Evolutionary conservation across 2,797 vertebrate genomes (phyloP).

Genomic region (Melopsittacus undulatus): DNA sequence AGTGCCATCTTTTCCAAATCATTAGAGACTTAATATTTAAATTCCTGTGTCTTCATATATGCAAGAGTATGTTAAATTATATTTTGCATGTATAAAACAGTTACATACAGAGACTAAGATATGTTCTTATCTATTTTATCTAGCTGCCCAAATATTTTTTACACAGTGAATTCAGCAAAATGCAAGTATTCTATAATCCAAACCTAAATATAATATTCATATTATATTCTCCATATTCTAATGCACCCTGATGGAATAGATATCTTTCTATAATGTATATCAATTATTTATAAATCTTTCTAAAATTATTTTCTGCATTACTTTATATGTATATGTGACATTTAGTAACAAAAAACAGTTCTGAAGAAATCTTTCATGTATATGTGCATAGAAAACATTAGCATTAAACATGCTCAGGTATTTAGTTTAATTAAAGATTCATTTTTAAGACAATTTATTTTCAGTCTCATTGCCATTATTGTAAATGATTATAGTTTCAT

Average conservation of each 20-base stretch:
- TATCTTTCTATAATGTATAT: neutral
- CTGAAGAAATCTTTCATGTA: neutral
- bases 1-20: slow-evolving; percentile 10
- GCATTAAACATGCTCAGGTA: neutral
- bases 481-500: neutral
- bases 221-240: neutral
- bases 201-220: neutral
- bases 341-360: neutral
- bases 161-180: neutral
- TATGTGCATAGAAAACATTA: neutral
- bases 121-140: neutral
- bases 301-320: neutral
- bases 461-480: neutral
- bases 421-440: neutral
- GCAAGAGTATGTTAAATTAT: neutral
- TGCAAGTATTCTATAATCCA: neutral
- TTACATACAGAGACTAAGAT: neutral
- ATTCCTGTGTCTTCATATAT: slow-evolving; percentile 9
- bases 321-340: neutral
- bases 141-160: neutral
- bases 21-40: slow-evolving; percentile 32
- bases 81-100: neutral
- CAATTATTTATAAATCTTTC: neutral
- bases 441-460: neutral
- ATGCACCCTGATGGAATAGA: neutral